phyloP scores from a whole-genome alignment of 2,888 invertebrate genomes.

The Iphiclides podalirius region DNA sequence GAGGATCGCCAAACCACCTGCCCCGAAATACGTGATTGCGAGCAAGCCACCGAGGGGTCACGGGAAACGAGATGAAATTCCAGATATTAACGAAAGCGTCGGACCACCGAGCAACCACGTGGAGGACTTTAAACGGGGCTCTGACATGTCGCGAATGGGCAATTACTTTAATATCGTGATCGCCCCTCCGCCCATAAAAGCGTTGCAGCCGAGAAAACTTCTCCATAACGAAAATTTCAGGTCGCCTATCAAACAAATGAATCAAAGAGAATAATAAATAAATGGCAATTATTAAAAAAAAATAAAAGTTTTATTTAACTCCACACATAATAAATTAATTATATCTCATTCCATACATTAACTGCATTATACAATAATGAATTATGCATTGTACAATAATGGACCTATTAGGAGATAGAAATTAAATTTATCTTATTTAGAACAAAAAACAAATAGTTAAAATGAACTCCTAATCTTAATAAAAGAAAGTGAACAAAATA shows the following conservation, averaged over 20 bases:
- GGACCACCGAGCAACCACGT: slow-evolving; percentile 34
- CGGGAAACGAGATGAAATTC: slow-evolving; percentile 42
- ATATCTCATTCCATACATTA: too few species aligned
- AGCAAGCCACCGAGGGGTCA: slow-evolving; percentile 37
- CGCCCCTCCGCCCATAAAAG: slow-evolving; percentile 69
- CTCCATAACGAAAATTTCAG: slow-evolving; percentile 45
- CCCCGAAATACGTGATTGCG: slow-evolving; percentile 37
- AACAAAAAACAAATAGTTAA: too few species aligned
- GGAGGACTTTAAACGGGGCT: slow-evolving; percentile 49
- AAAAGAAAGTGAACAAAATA: too few species aligned
- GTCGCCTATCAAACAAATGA: slow-evolving; percentile 41
- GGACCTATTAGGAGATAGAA: too few species aligned
- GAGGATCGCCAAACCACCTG: slow-evolving; percentile 37
- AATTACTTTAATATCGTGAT: slow-evolving; percentile 75
- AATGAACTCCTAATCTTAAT: too few species aligned
- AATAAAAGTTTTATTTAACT: too few species aligned
- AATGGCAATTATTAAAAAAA: too few species aligned
- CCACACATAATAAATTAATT: too few species aligned
- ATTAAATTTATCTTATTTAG: too few species aligned
- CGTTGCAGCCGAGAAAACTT: slow-evolving; percentile 63
- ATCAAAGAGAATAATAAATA: slow-evolving; percentile 25
- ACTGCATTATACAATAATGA: too few species aligned
- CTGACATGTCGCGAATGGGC: slow-evolving; percentile 67
- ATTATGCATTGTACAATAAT: too few species aligned
- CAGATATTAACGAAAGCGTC: slow-evolving; percentile 43